Conservation (phyloP, 2,888 invertebrate species). For the Lathronympha strigana region DNA sequence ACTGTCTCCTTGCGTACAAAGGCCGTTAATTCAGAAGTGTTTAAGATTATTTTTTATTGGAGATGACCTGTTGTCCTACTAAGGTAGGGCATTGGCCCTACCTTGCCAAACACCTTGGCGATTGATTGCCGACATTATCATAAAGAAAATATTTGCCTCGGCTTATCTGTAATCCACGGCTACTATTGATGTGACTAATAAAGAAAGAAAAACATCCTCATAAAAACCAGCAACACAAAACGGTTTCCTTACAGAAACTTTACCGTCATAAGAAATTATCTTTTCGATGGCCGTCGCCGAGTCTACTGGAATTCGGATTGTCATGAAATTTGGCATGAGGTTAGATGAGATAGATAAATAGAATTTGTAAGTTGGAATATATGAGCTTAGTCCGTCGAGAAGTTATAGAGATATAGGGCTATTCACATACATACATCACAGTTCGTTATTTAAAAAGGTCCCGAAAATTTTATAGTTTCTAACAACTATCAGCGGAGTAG, state of each 20-base stretch:
- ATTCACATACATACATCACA: too few relatives aligned
- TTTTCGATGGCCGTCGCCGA: neutral
- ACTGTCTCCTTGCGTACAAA: too few relatives aligned
- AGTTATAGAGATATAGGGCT: too few relatives aligned
- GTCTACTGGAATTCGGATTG: too few relatives aligned
- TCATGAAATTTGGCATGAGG: too few relatives aligned
- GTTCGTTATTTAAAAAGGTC: too few relatives aligned
- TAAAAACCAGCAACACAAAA: neutral
- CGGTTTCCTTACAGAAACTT: neutral
- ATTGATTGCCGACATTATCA: neutral
- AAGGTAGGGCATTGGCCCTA: constrained; percentile 1
- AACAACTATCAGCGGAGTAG: too few relatives aligned
- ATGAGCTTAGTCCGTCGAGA: too few relatives aligned
- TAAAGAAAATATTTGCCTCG: constrained; percentile 10
- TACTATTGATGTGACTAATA: neutral
- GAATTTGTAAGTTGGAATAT: too few relatives aligned
- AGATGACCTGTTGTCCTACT: neutral
- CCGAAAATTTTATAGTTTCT: too few relatives aligned
- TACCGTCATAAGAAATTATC: neutral
- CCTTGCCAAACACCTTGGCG: constrained; percentile 5
- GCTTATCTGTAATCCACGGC: neutral
- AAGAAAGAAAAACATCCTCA: neutral
- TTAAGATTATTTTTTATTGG: neutral
- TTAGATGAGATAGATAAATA: too few relatives aligned
- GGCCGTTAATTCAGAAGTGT: neutral